Base-by-base conservation (phyloP, 2,113 vertebrate genomes). In the Prochilodus magdalenae region DNA sequence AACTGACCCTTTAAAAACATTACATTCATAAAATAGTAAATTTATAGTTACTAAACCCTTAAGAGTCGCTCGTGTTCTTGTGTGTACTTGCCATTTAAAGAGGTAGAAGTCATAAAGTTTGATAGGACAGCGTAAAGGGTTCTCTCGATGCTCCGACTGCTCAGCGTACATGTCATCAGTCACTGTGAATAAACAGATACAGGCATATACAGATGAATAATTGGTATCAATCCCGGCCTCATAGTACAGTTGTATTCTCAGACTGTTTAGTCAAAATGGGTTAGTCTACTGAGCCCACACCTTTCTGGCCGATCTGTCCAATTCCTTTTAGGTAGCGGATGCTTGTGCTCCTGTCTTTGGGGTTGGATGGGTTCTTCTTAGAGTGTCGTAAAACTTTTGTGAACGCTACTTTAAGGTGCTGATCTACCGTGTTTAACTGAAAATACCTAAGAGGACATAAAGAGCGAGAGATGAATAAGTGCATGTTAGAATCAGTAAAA, bases 61-160 rank as follows among this genome's bases (percentile, higher is more conserved):
- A 26, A 73, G 15, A 53, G 33, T 26, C 26, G 2, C 18, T 24
- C 22, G 2, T 24, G 11, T n/a, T 20, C 0, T n/a, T 13, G 7
- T 44, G 12, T 70, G 36, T n/a, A 0, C 96, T 95, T 88, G 98
- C 98, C 98, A 99, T 97, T 99, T 99, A 92, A 99, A 99, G 95
- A 99, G 97, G 96, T 98, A 99, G 95, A 98, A 99, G 90, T 99
- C 98, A 73, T 99, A 99, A 78, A 99, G 96, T 94, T 99, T 99
- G 91, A 99, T 99, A 69, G 98, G 98, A 89, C 98, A 99, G 75
- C 98, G 96, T 89, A 99, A 92, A 13, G 98, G 98, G 88, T 98
- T 99, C 88, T 99, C 98, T n/a, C 96, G 96, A 90, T 99, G 96
- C 90, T 99, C 98, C 0, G 95, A 92, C 92, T 99, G 98, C 87